Percentiles rank a stretch among this genome's conserved stretches.
Conservation (phyloP, 1,140 invertebrate genomes). For the Tetranychus cinnabarinus region DNA sequence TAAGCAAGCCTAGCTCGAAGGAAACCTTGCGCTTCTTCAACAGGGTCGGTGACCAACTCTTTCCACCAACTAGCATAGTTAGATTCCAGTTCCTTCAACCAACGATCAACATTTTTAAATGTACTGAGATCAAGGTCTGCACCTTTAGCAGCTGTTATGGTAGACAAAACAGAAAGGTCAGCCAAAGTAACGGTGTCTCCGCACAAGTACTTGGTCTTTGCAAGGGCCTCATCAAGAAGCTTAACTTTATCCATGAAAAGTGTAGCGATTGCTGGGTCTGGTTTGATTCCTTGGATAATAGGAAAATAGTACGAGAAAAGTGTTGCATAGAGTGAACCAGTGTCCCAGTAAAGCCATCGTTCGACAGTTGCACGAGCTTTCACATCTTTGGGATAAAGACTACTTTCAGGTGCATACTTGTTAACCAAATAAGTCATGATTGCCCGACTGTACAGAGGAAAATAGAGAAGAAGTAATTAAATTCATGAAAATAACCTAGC, state of each 20-base stretch:
- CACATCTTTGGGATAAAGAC: constrained; percentile 17
- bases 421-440: constrained; percentile 18
- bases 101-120: too few relatives aligned
- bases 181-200: constrained; percentile 38
- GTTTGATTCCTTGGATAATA: not conserved
- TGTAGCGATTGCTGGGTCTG: not conserved
- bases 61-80: too few relatives aligned
- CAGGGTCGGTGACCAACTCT: too few relatives aligned
- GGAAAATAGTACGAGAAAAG: not conserved
- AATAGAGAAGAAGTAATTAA: too few relatives aligned
- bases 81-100: too few relatives aligned
- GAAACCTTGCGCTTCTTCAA: too few relatives aligned
- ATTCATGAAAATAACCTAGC: too few relatives aligned
- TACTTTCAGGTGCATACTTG: constrained; percentile 15
- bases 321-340: constrained; percentile 19
- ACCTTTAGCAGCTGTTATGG: constrained; percentile 10
- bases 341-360: constrained; percentile 17
- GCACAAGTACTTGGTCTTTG: constrained; percentile 18
- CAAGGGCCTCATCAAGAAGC: constrained; percentile 9
- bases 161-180: constrained; percentile 21
- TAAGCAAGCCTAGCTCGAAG: too few relatives aligned
- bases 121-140: too few relatives aligned
- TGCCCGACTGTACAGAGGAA: constrained; percentile 13
- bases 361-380: constrained; percentile 18
- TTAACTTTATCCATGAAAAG: not conserved